phyloP scores from a whole-genome alignment of 2,888 invertebrate species.

The Steinernema carpocapsae region DNA sequence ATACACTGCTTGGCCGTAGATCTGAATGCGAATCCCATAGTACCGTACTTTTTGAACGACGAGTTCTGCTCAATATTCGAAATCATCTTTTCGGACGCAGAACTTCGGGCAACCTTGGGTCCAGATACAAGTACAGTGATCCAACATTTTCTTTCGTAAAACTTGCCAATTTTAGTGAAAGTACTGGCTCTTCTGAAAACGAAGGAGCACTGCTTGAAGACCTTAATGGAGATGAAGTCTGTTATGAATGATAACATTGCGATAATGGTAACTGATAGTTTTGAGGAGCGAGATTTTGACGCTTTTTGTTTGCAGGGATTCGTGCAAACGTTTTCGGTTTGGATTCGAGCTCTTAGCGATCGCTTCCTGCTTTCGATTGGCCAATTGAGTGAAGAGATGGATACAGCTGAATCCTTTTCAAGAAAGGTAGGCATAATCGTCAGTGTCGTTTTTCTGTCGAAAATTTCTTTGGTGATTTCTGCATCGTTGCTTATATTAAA shows the following conservation, averaged over 20 bases:
- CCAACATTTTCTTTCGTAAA: not conserved
- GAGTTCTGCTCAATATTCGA: constrained; percentile 5
- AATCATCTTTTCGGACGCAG: not conserved
- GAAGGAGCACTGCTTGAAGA: constrained; percentile 3
- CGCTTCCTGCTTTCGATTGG: constrained; percentile 11
- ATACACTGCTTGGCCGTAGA: not conserved
- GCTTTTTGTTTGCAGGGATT: not conserved
- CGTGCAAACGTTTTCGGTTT: constrained; percentile 3
- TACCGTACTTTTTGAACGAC: constrained; percentile 15
- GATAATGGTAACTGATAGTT: not conserved
- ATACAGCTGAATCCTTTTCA: not conserved
- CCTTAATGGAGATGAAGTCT: not conserved
- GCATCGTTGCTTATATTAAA: too few species aligned
- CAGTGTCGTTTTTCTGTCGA: too few species aligned
- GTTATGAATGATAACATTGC: constrained; percentile 3
- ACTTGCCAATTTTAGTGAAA: constrained; percentile 4
- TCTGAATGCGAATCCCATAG: not conserved
- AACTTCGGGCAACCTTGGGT: not conserved
- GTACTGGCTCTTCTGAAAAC: constrained; percentile 8
- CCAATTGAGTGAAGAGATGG: constrained; percentile 15
- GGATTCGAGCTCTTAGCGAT: not conserved
- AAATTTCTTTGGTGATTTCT: not conserved
- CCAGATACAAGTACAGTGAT: constrained; percentile 1
- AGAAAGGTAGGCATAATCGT: constrained; percentile 14
- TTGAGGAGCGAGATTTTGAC: not conserved